Conservation (phyloP, 2,113 vertebrate species). For the Alouatta palliata region DNA sequence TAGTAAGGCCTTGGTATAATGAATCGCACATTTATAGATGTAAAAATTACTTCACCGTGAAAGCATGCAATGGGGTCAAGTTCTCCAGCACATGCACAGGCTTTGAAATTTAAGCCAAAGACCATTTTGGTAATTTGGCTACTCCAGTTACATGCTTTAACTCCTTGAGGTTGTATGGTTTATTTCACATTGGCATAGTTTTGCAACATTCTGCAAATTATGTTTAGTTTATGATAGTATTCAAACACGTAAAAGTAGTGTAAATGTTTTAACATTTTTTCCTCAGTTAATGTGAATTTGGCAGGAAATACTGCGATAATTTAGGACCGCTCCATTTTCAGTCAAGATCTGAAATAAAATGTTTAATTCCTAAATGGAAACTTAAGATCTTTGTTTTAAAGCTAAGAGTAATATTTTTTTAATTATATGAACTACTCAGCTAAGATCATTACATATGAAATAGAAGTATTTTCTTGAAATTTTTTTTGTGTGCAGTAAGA, state of each 20-base stretch:
- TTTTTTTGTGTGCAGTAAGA: neutral
- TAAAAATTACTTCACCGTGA: neutral
- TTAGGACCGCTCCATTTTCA: constrained; percentile 27
- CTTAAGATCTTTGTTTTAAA: constrained; percentile 40
- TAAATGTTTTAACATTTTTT: constrained; percentile 34
- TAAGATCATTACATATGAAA: constrained; percentile 27
- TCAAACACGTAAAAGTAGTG: neutral
- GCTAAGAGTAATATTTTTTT: constrained; percentile 6
- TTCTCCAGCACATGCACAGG: neutral
- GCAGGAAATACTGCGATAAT: constrained; percentile 9
- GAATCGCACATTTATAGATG: neutral
- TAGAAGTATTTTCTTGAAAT: constrained; percentile 15
- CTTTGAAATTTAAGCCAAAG: constrained; percentile 20
- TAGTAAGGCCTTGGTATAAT: constrained; percentile 16
- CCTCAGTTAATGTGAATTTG: constrained; percentile 31
- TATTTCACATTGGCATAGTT: constrained; percentile 11
- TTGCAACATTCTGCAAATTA: constrained; percentile 24
- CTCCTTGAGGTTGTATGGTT: constrained; percentile 15
- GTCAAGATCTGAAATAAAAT: constrained; percentile 49
- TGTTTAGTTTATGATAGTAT: constrained; percentile 21
- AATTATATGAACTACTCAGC: constrained; percentile 31
- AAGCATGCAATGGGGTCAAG: neutral
- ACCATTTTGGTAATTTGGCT: neutral
- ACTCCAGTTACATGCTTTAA: neutral
- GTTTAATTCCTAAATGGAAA: constrained; percentile 28